These are phyloP conservation scores for Chiloscyllium punctatum DNA, from an alignment of 2,797 vertebrate genomes.

Conservation along the genomic window DNA sequence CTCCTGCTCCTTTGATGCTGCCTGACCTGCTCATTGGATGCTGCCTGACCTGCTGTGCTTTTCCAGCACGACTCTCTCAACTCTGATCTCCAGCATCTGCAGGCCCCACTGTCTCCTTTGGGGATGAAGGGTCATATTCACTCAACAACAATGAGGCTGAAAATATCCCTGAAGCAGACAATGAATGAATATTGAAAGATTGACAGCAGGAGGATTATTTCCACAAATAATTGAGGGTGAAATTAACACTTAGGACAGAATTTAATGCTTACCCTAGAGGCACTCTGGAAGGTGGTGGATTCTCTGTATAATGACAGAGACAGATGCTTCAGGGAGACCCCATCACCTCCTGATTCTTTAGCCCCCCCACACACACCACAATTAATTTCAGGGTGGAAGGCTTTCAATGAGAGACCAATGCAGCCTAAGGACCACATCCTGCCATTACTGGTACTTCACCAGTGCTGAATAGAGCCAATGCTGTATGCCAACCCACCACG, in stretches of 20 bases:
- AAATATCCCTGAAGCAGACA: background rate
- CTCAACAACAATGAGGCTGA: background rate
- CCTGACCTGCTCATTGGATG: no score
- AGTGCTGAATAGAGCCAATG: no score
- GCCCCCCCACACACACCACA: no score
- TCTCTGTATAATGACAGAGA: background rate
- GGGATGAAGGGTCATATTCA: background rate
- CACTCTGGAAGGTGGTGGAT: background rate
- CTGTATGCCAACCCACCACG: background rate
- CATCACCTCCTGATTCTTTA: background rate
- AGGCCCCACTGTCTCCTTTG: no score
- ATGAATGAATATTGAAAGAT: background rate
- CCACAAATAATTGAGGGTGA: background rate
- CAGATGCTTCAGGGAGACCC: no score
- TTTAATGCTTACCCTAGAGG: background rate
- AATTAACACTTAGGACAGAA: background rate
- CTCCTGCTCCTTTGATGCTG: no score
- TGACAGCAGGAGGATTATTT: background rate
- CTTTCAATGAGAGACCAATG: background rate
- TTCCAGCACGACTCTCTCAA: no score
- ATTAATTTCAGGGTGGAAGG: background rate
- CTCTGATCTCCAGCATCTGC: no score
- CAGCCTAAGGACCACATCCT: background rate
- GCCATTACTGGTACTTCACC: background rate
- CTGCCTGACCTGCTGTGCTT: no score